Base-by-base conservation (phyloP, 2,888 invertebrate species). In the Drosophila mayaguana region DNA sequence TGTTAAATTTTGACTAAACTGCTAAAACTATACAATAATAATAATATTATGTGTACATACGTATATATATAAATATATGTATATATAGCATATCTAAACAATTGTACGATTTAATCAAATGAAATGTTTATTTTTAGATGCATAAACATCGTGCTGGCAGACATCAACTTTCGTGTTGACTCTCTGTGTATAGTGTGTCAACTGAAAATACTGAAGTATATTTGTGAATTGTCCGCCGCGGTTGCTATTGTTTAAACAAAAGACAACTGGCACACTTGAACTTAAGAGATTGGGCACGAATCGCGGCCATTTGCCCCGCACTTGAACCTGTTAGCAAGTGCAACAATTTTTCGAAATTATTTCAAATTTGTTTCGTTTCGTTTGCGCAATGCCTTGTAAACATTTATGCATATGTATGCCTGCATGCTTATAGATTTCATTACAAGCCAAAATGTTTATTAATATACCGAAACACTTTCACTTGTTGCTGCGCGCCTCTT, bases 391-490 rank as follows among this genome's bases (percentile, higher is more conserved):
- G 59, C 8, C 36, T 22, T 61, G 59, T 53, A 62, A 68, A 38
- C 53, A 61, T n/a, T 32, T 11, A 12, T 40, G 28, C 42, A 63
- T 46, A 32, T 34, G 11, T 32, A 32, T 11, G 3, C 0, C 8
- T 32, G 11, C 11, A 32, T 32, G 11, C 32, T 38, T 50, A 45
- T 46, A 53, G 45, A 62, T 63, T 59, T 64, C 56, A 63, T 68
- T 66, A 25, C 45, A 72, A 54, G 40, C 62, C 56, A 38, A 75
- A 71, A 64, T 60, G 28, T 73, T 83, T 86, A 83, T 81, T 67
- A 76, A 81, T 83, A 83, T 67, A 51, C 32, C 12, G 28, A 63
- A 63, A 56, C 76, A 87, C 83, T 83, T 83, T 83, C 83, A 87
- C 83, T 82, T 84, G 82, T 80, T 87, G 83, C 87, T 73, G 48